These are phyloP conservation scores for Paratrypauchen microcephalus DNA, from an alignment of 2,797 vertebrate genomes.

Conservation along the genomic window DNA sequence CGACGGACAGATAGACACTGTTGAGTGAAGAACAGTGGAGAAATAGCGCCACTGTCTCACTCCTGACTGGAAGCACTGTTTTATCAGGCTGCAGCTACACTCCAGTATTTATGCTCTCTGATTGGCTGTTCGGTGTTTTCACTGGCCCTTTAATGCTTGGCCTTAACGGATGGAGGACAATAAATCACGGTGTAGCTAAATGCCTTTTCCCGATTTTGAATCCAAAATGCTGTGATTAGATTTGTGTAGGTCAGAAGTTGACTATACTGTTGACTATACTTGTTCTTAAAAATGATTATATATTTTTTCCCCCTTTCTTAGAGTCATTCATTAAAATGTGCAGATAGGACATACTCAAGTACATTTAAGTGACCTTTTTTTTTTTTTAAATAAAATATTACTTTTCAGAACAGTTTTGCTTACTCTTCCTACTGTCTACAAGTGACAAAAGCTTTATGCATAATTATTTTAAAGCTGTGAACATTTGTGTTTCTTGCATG, in stretches of 20 bases:
- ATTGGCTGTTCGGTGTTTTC: constrained; percentile 55
- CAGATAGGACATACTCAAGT: no score
- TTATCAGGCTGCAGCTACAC: constrained; percentile 50
- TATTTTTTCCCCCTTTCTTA: no score
- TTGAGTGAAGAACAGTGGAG: constrained; percentile 56
- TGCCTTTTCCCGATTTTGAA: background rate
- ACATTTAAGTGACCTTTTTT: no score
- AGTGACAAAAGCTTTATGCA: no score
- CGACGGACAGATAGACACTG: constrained; percentile 51
- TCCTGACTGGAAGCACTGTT: constrained; percentile 46
- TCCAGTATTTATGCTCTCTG: constrained; percentile 32
- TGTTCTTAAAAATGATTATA: no score
- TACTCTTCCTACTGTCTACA: no score
- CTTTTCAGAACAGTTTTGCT: no score
- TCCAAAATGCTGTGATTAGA: background rate
- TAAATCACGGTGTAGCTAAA: constrained; percentile 23
- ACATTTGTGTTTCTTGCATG: no score
- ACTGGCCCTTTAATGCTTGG: constrained; percentile 52
- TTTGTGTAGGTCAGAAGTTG: background rate
- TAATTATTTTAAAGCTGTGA: no score
- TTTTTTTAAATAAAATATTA: no score
- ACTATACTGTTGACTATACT: background rate
- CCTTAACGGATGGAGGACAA: constrained; percentile 15
- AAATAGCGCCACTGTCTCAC: constrained; percentile 40
- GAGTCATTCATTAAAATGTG: no score